Evolutionary conservation across 2,113 vertebrate genomes (phyloP).

Genomic region (Amblyornis subalaris): DNA sequence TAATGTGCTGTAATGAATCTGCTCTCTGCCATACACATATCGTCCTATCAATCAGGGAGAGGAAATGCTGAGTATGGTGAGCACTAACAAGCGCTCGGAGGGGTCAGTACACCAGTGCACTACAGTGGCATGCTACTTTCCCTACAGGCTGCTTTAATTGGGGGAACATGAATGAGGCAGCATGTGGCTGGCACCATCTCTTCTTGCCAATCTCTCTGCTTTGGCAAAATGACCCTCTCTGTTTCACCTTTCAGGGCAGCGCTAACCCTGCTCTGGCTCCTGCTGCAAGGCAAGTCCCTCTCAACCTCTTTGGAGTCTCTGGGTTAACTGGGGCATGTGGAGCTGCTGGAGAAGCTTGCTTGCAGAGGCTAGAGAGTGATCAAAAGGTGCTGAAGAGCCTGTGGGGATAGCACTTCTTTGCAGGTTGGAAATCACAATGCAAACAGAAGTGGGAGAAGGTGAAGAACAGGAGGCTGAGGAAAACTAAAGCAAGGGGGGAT

Average conservation of each 20-base stretch:
- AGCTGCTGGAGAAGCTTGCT: not conserved
- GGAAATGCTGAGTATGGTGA: conserved; percentile 28
- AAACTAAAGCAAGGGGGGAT: not conserved
- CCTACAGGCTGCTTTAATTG: conserved; percentile 50
- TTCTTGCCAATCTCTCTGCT: not conserved
- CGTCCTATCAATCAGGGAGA: conserved; percentile 47
- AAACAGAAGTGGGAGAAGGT: not conserved
- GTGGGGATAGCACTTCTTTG: not conserved
- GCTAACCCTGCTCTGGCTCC: not conserved
- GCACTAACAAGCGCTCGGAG: conserved; percentile 44
- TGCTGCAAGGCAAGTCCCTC: not conserved
- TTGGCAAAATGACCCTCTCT: not conserved
- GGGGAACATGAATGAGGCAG: not conserved
- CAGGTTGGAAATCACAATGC: not conserved
- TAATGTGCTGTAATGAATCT: conserved; percentile 64
- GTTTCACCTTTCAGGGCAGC: not conserved
- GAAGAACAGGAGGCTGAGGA: not conserved
- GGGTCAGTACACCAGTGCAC: conserved; percentile 15
- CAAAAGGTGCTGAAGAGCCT: not conserved
- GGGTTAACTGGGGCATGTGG: not conserved
- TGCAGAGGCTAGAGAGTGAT: not conserved
- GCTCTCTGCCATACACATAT: conserved; percentile 15
- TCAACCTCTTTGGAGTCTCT: not conserved
- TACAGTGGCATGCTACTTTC: not conserved
- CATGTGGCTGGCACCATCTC: not conserved